phyloP scores from a whole-genome alignment of 2,888 invertebrate genomes.

The Camptogramma bilineatum region DNA sequence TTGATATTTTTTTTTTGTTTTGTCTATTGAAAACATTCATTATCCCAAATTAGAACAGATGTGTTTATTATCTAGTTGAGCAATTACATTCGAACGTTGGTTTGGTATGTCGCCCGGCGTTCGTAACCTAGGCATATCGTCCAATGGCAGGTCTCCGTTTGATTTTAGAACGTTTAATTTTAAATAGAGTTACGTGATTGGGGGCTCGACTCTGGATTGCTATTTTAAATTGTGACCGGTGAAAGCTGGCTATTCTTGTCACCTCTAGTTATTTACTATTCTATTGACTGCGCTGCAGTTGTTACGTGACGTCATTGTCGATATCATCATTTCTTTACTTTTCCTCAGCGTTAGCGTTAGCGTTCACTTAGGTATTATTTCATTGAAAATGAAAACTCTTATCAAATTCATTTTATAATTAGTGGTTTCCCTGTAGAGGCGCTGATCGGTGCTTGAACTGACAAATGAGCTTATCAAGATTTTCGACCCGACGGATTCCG shows the following conservation, averaged over 20 bases:
- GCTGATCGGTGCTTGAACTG: no score
- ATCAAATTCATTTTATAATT: no score
- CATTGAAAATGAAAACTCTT: no score
- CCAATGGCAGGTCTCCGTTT: slow-evolving; percentile 50
- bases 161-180: slow-evolving; percentile 53
- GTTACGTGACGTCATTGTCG: neutral
- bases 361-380: no score
- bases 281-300: slow-evolving; percentile 6
- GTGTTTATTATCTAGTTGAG: slow-evolving; percentile 15
- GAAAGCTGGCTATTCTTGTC: slow-evolving; percentile 47
- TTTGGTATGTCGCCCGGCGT: slow-evolving; percentile 39
- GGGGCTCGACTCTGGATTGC: slow-evolving; percentile 59
- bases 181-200: slow-evolving; percentile 56
- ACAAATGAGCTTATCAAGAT: no score
- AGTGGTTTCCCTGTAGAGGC: no score
- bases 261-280: slow-evolving; percentile 35
- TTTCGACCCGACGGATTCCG: no score
- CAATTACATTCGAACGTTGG: slow-evolving; percentile 38
- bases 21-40: slow-evolving; percentile 1
- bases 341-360: neutral
- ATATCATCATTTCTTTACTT: neutral
- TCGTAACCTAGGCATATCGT: slow-evolving; percentile 46
- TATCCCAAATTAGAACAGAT: slow-evolving; percentile 10
- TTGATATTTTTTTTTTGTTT: no score
- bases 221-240: slow-evolving; percentile 44